Evolutionary conservation across 2,113 vertebrate genomes (phyloP).

Genomic region (Brachypodius melanocephalos): DNA sequence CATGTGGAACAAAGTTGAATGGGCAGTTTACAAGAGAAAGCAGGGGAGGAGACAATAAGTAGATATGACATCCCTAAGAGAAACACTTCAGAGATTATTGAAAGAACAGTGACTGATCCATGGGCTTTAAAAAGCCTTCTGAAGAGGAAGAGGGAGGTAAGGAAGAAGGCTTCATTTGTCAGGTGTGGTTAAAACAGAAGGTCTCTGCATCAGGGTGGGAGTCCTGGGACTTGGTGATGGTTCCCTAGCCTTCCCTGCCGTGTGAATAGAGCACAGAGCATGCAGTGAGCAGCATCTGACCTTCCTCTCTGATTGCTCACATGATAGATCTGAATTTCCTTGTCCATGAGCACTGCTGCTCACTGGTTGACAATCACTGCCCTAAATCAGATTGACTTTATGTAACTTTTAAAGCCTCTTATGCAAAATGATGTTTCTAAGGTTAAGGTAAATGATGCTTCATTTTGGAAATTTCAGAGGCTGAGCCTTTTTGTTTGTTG

Average conservation of each 20-base stretch:
- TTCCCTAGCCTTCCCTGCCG: neutral
- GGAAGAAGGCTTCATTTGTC: neutral
- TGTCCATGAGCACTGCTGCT: neutral
- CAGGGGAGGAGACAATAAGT: constrained; percentile 22
- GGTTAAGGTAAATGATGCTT: neutral
- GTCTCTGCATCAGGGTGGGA: neutral
- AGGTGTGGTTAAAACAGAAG: neutral
- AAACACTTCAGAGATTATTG: constrained; percentile 3
- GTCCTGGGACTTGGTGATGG: neutral
- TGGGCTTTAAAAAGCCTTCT: neutral
- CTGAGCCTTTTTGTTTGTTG: neutral
- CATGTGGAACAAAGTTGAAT: neutral
- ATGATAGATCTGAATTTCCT: neutral
- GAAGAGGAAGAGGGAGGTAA: neutral
- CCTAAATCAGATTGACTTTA: neutral
- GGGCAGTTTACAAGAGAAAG: neutral
- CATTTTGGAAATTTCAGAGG: neutral
- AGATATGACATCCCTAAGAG: constrained; percentile 22
- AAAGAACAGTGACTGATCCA: neutral
- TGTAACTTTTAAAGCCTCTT: neutral
- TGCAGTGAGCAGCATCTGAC: neutral
- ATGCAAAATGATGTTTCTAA: neutral
- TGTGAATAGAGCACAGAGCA: neutral
- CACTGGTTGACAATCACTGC: neutral
- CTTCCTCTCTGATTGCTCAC: neutral